Evolutionary conservation across 2,113 vertebrate species (phyloP), one percentile per base, ranked within the genome.

Genomic region (Sylvicapra grimmia): DNA sequence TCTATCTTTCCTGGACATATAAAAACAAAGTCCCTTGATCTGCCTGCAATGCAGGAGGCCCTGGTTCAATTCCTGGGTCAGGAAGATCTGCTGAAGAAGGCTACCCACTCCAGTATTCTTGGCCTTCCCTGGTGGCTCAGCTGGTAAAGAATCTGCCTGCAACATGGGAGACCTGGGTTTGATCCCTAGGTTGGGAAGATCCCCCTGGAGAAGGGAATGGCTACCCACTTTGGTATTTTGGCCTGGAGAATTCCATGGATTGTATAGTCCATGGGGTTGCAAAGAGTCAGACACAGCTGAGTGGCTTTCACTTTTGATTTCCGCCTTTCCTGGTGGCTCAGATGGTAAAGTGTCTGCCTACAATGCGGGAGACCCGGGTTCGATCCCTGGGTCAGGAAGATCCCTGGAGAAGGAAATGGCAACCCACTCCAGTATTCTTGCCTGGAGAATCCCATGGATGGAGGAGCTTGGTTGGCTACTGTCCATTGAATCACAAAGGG

Each of bases 291-390:
- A 72, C 68, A 72, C 0, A 0, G 19, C 19, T 72, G n/a, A 72
- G 19, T 3, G 9, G 23, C n/a, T 36, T 72, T 72, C n/a, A 23
- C 1, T 68, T 68, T 21, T 68, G n/a, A 47, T 95, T 80, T 87
- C 77, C 19, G 1, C 56, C 9, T 58, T 25, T 4, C 23, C 23
- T 58, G 56, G 23, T 58, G 56, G 56, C 56, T 58, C 23, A 58
- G 56, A 25, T 4, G 1, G 23, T 10, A 25, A 56, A 21, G 8
- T 25, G 23, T 58, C 56, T 25, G 56, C 56, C 9, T 58, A 25
- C 8, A 58, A 25, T 25, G 9, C 0, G 8, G 23, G 23, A 58
- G 56, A 25, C 56, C 23, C 0, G 1, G 56, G 4, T 58, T 58
- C 4, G 9, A 58, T 25, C 56, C 23, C 23, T 58, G 56, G 23